A percentile compares a stretch with the other conserved stretches of the same genome.
Conservation (phyloP, 2,888 invertebrate genomes). For the Dolichomitus sp. region DNA sequence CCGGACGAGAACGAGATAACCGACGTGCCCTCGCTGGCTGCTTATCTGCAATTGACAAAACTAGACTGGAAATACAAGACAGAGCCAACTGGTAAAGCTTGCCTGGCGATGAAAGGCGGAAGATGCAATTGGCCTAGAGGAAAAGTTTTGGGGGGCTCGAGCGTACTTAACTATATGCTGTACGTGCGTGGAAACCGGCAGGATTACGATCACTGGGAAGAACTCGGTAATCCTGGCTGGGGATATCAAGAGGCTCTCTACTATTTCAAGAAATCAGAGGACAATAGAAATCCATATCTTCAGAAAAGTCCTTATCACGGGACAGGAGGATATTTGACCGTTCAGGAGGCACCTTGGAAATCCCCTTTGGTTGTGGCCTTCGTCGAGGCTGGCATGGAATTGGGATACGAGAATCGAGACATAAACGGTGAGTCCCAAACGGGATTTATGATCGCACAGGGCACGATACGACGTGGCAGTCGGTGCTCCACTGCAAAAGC, state of each 20-base stretch:
- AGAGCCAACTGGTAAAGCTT: conserved; percentile 93
- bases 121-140: conserved; percentile 96
- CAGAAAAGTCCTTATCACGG: conserved; percentile 91
- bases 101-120: conserved; percentile 93
- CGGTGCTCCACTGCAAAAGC: conserved; percentile 96
- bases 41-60: conserved; percentile 94
- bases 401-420: conserved; percentile 94
- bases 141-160: conserved; percentile 96
- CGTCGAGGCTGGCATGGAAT: conserved; percentile 93
- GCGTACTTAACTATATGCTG: conserved; percentile 96
- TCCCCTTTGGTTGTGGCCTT: conserved; percentile 94
- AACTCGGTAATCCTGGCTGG: conserved; percentile 96
- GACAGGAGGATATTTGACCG: conserved; percentile 91
- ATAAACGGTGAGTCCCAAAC: conserved; percentile 94
- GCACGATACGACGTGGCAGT: conserved; percentile 91
- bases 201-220: conserved; percentile 97
- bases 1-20: conserved; percentile 96
- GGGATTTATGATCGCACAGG: conserved; percentile 94
- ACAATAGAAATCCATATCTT: conserved; percentile 95
- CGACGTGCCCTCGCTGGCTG: conserved; percentile 95
- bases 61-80: conserved; percentile 97
- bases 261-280: conserved; percentile 96
- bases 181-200: conserved; percentile 94
- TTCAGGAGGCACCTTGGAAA: conserved; percentile 95
- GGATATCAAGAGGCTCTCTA: conserved; percentile 93